Evolutionary conservation across 2,797 vertebrate genomes (phyloP), one percentile per base, ranked within the genome.

Genomic region (Gila robusta): DNA sequence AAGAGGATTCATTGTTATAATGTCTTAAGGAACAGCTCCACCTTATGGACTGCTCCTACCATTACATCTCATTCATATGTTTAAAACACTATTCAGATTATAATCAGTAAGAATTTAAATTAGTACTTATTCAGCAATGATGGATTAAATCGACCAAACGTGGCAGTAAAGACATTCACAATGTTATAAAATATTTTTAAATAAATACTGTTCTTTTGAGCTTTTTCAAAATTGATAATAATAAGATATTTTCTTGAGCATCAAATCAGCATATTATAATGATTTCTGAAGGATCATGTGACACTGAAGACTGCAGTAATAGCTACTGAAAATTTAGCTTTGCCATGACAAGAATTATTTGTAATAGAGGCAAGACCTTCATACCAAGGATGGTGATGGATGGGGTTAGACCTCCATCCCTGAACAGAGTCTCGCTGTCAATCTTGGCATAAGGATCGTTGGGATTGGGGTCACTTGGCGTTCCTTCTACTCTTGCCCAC

Each of bases 331-430:
- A 17, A 66, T 28, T 6, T 1, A 26, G 23, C 4, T 62, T 62
- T 26, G 10, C 56, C 56, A 62, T 12, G 10, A 62, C 9, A 62
- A 2, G 23, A 62, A 49, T 49, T 49, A 49, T 49, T 17, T 32
- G 4, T 35, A 81, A 49, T 11, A 81, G 59, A 47, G 8, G 64
- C 19, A 72, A 76, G 23, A 77, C 21, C 5, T 11, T 35, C 82
- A 8, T 95, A 99, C 98, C 98, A 2, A 99, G 94, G 89, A 99
- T 99, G 47, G 98, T 99, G 91, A 99, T 99, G 12, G 98, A 99
- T 0, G 98, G 98, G 0, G 98, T 98, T 78, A 99, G 97, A 83
- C 97, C 97, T 77, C 98, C 98, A 0, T 99, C 98, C 84, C 97
- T 96, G 93, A 99, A 99, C 41, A 99, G 96, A 0, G 97, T 99